Percentiles rank a stretch among this genome's conserved stretches.
Conservation (phyloP, 2,797 vertebrate species). For the Moxostoma hubbsi region DNA sequence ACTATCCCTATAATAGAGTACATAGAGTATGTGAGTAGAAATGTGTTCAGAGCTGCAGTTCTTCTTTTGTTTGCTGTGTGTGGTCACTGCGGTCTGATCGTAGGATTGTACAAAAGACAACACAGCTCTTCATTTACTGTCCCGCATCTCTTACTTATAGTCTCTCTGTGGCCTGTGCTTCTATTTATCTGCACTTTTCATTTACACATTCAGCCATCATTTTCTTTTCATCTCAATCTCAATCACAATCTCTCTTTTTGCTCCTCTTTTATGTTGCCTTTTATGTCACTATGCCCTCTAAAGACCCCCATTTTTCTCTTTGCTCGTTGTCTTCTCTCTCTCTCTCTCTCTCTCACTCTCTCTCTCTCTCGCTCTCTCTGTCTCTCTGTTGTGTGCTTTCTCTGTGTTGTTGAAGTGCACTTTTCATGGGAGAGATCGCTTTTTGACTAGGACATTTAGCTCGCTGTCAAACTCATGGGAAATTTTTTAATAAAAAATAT, state of each 20-base stretch:
- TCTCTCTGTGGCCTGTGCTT: conserved; percentile 15
- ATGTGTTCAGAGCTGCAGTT: neutral
- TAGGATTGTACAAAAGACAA: neutral
- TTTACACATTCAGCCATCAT: conserved; percentile 19
- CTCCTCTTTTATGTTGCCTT: conserved; percentile 19
- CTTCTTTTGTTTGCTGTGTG: conserved; percentile 9
- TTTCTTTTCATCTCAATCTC: neutral
- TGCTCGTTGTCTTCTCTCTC: neutral
- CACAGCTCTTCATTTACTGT: conserved; percentile 1
- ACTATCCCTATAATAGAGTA: no score
- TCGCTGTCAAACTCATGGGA: neutral
- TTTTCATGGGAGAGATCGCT: neutral
- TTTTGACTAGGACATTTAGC: conserved; percentile 22
- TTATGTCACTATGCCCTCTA: conserved; percentile 17
- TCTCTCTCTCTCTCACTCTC: neutral
- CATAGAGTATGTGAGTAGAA: neutral
- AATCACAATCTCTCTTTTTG: neutral
- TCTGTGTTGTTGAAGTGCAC: conserved; percentile 10
- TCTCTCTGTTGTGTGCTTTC: neutral
- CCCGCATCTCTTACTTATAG: neutral
- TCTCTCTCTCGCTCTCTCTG: neutral
- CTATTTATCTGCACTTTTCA: conserved; percentile 20
- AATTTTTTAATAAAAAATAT: neutral
- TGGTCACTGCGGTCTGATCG: neutral
- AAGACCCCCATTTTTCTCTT: conserved; percentile 12